Base-by-base conservation (phyloP, 2,888 invertebrate species). In the Troides oblongomaculatus region DNA sequence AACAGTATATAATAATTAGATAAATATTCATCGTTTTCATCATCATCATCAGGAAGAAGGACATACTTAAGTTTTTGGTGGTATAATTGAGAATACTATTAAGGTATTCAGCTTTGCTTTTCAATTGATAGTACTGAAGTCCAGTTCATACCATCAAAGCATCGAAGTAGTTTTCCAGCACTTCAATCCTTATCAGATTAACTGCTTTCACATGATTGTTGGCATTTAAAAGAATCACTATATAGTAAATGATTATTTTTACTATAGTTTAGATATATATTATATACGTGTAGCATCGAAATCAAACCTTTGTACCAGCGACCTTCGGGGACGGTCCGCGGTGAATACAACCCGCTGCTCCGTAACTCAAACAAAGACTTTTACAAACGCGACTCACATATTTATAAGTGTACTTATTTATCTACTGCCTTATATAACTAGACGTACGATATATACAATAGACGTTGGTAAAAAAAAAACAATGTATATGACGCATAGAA, bases 281-380 rank as follows among this genome's bases (percentile, higher is more conserved):
- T 10, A 58, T 23, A 58, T 23, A 58, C 18, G 39, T 39, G 1
- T 1, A n/a, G 23, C 21, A 57, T 69, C 65, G 58, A 65, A 69
- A 69, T 43, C 46, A 30, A 46, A 65, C 62, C 62, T 65, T 64
- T 64, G 65, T 62, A 65, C 69, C 30, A 61, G 61, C 62, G 65
- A 65, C 69, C 69, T 69, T 65, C 64, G 43, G 30, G 8, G 39
- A 25, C 25, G 62, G 62, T 46, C 46, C 30, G 56, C 50, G 17
- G 36, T 62, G 65, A 65, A 69, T 69, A 69, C 65, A 62, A 64
- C 64, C 25, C 63, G 53, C 64, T 60, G 50, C 60, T 46, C 64
- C 53, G 61, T 69, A 65, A 64, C 64, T 65, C 69, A 69, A 62
- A 69, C 69, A 69, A 69, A 69, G 69, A 69, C 60, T 60, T 64